A percentile compares a stretch with the other conserved stretches of the same genome.
Conservation (phyloP, 2,113 vertebrate species). For the Globicephala melas region DNA sequence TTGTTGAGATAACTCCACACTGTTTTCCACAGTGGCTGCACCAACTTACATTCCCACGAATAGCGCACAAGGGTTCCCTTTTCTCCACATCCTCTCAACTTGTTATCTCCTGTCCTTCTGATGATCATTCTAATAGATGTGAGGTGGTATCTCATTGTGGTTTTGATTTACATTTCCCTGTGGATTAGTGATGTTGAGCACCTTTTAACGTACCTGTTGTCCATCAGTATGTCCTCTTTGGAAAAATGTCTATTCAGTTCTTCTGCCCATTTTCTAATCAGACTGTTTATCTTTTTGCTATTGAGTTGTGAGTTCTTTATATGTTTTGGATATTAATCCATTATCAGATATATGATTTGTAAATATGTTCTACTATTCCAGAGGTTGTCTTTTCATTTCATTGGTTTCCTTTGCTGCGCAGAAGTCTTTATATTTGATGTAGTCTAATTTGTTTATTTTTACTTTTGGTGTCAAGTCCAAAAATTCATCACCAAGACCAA, state of each 20-base stretch:
- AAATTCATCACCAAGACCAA: neutral
- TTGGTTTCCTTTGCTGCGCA: neutral
- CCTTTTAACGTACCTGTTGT: neutral
- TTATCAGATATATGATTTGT: neutral
- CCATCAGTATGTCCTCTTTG: neutral
- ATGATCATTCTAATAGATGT: neutral
- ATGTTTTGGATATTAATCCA: neutral
- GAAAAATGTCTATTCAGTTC: neutral
- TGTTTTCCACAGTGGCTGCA: neutral
- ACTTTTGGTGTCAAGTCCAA: neutral
- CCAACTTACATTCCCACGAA: neutral
- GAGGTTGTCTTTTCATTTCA: neutral
- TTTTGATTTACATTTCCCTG: neutral
- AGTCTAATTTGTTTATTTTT: neutral
- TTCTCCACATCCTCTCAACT: neutral
- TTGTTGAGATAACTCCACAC: neutral
- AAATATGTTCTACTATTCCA: neutral
- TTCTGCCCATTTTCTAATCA: neutral
- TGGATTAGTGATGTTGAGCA: neutral
- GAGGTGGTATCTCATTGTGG: neutral
- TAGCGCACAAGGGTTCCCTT: neutral
- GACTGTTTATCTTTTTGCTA: neutral
- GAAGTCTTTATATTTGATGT: neutral
- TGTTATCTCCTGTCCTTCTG: neutral
- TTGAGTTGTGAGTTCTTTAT: neutral